Evolutionary conservation across 2,888 invertebrate genomes (phyloP).

Genomic region (Synergus itoensis): DNA sequence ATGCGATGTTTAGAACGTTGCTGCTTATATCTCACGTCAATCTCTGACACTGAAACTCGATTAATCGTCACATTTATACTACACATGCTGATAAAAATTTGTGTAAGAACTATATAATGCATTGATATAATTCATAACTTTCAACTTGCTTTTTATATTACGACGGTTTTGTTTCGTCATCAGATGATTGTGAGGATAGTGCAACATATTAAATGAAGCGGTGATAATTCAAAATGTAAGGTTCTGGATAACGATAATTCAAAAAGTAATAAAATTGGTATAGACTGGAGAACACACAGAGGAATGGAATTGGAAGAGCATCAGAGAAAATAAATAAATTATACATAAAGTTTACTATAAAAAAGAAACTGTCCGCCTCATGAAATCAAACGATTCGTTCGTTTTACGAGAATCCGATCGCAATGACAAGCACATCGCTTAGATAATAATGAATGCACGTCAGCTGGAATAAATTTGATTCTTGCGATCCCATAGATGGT

Average conservation of each 20-base stretch:
- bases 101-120: slow-evolving; percentile 16
- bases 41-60: slow-evolving; percentile 37
- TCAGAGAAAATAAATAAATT: slow-evolving; percentile 40
- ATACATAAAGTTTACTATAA: neutral
- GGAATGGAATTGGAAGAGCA: slow-evolving; percentile 53
- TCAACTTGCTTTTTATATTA: neutral
- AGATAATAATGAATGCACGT: slow-evolving; percentile 41
- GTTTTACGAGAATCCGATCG: slow-evolving; percentile 30
- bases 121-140: neutral
- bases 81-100: slow-evolving; percentile 14
- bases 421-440: slow-evolving; percentile 34
- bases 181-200: neutral
- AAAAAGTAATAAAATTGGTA: slow-evolving; percentile 26
- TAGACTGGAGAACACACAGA: slow-evolving; percentile 57
- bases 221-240: neutral
- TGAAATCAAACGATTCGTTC: slow-evolving; percentile 5
- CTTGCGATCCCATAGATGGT: slow-evolving; percentile 38
- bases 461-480: slow-evolving; percentile 37
- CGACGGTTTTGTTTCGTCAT: neutral
- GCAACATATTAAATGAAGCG: neutral
- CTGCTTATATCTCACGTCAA: slow-evolving; percentile 41
- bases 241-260: neutral
- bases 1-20: slow-evolving; percentile 28
- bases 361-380: slow-evolving; percentile 1
- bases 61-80: slow-evolving; percentile 29